These are phyloP conservation scores for Temnothorax longispinosus DNA, from an alignment of 1,140 invertebrate species.

Conservation along the genomic window DNA sequence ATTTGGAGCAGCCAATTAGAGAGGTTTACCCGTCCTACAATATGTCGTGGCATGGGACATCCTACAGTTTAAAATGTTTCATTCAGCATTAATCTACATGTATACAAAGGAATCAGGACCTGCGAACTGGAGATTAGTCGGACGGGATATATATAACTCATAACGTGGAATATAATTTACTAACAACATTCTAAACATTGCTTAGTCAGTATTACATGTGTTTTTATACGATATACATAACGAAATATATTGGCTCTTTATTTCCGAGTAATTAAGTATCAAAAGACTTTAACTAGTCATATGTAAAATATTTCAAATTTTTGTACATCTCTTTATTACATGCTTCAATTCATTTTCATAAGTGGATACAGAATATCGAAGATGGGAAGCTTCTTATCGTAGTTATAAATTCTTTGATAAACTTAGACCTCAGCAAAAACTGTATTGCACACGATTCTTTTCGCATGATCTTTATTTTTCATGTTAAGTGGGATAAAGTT, in stretches of 20 bases:
- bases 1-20: constrained; percentile 72
- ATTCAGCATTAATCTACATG: constrained; percentile 69
- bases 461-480: not conserved
- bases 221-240: constrained; percentile 51
- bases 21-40: constrained; percentile 63
- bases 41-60: constrained; percentile 59
- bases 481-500: constrained; percentile 8
- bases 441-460: not conserved
- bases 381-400: not conserved
- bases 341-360: not conserved
- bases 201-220: constrained; percentile 46
- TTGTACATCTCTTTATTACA: constrained; percentile 21
- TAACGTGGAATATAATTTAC: constrained; percentile 58
- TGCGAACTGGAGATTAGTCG: constrained; percentile 65
- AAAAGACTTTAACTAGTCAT: constrained; percentile 56
- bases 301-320: constrained; percentile 51
- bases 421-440: not conserved
- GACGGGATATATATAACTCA: constrained; percentile 56
- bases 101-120: constrained; percentile 69
- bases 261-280: constrained; percentile 47
- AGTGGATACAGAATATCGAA: constrained; percentile 24
- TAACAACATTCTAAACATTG: constrained; percentile 45
- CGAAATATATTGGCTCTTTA: constrained; percentile 57
- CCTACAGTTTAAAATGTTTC: constrained; percentile 65
- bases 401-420: not conserved